Evolutionary conservation across 2,888 invertebrate genomes (phyloP).

Genomic region (Erpobdella octoculata): DNA sequence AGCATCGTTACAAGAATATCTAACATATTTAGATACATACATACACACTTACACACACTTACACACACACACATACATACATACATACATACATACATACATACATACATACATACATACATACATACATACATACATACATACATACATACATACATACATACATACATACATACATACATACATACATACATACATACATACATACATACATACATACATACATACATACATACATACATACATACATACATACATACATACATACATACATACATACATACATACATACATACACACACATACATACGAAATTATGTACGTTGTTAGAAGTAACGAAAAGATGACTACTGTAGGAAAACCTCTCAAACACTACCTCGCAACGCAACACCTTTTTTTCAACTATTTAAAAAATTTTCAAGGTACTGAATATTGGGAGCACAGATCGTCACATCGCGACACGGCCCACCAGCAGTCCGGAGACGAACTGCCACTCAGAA

Average conservation of each 20-base stretch:
- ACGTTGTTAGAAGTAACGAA: background rate
- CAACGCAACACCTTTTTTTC: background rate
- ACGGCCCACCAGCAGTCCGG: no score
- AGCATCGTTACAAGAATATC: no score
- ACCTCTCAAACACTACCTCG: background rate
- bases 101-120: constrained; percentile 2
- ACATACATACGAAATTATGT: background rate
- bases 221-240: background rate
- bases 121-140: background rate
- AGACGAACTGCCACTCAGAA: no score
- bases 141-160: constrained; percentile 1
- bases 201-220: background rate
- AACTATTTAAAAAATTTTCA: background rate
- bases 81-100: background rate
- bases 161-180: background rate
- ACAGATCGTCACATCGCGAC: no score
- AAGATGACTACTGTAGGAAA: background rate
- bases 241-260: background rate
- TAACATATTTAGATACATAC: no score
- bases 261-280: constrained; percentile 2
- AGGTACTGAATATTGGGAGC: background rate
- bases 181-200: background rate
- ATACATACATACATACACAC: background rate
- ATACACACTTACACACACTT: no score
- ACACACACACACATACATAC: no score